Conservation (phyloP, 2,113 vertebrate genomes). For the Pao palembangensis region DNA sequence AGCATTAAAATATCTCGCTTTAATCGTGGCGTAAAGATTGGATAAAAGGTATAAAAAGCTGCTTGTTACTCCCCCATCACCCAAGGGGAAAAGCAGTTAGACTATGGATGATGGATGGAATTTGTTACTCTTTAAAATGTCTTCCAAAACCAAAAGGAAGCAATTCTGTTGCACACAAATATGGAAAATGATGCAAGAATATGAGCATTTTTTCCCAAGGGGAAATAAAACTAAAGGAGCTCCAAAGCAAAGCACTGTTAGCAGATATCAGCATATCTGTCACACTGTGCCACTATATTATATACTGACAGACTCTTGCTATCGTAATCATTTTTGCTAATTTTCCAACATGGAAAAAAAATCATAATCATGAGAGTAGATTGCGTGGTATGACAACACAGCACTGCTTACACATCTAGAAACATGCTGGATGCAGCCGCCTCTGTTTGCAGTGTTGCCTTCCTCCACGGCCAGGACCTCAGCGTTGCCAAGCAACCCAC, state of each 20-base stretch:
- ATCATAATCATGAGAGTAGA: conserved; percentile 25
- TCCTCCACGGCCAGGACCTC: conserved; percentile 56
- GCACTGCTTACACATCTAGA: conserved; percentile 57
- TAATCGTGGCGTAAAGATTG: too few relatives aligned
- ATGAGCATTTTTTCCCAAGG: conserved; percentile 20
- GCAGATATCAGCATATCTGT: conserved; percentile 11
- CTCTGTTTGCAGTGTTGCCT: conserved; percentile 64
- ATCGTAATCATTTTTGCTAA: not conserved
- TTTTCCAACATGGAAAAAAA: conserved; percentile 28
- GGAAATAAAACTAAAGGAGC: conserved; percentile 6
- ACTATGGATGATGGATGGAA: too few relatives aligned
- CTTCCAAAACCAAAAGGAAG: conserved; percentile 11
- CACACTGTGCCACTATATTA: conserved; percentile 5
- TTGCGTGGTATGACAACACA: conserved; percentile 32
- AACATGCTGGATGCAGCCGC: conserved; percentile 61
- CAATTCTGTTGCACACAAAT: conserved; percentile 27
- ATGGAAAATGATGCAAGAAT: conserved; percentile 33
- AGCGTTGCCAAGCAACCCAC: conserved; percentile 72
- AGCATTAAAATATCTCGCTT: too few relatives aligned
- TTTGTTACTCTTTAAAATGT: not conserved
- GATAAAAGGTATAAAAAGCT: too few relatives aligned
- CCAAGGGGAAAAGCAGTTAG: too few relatives aligned
- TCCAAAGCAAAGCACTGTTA: conserved; percentile 19
- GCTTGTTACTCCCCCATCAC: too few relatives aligned
- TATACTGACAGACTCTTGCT: not conserved